Evolutionary conservation across 2,888 invertebrate species (phyloP), one percentile per base, ranked within the genome.

Genomic region (Microchrysa polita): DNA sequence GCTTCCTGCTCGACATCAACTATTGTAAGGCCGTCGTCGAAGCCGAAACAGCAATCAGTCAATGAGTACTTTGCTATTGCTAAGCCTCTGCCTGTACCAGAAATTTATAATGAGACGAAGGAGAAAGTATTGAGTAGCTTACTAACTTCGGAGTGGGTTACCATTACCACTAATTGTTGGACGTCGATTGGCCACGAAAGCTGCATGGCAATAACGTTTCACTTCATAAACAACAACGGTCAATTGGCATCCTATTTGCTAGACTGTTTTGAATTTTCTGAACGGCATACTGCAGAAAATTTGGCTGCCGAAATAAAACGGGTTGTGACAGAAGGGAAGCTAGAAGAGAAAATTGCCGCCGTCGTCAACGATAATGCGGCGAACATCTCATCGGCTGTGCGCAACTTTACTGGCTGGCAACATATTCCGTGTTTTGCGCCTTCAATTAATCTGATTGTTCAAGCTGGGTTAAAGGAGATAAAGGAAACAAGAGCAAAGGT

Each of bases 141-240:
- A 60, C 10, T 61, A 20, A 20, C 10, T 18, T 65, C 63, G 7
- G 52, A 74, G 52, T 40, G 20, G 34, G 74, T 78, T 48, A 72
- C 74, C 16, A 23, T 79, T 48, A 79, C 78, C 67, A 79, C 77
- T 16, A 79, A 79, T 67, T 74, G 76, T 5, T 80, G 79, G 79
- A 78, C 78, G 59, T 78, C 79, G 40, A 53, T 59, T 2, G 74
- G 61, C 22, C 77, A 75, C 42, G 74, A 79, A 40, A 75, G 73
- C 55, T 80, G 76, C 73, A 72, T 78, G 16, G 78, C 77, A 44
- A 72, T 78, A 5, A 79, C 79, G 52, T 77, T 75, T 22, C 77
- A 79, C 71, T 79, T 74, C 53, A 77, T 79, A 59, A 55, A 75
- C 73, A 61, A 73, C 4, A 69, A 77, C 55, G 72, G 74, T 44